Conservation (phyloP, 2,888 invertebrate genomes). For the Agrotis clavis region DNA sequence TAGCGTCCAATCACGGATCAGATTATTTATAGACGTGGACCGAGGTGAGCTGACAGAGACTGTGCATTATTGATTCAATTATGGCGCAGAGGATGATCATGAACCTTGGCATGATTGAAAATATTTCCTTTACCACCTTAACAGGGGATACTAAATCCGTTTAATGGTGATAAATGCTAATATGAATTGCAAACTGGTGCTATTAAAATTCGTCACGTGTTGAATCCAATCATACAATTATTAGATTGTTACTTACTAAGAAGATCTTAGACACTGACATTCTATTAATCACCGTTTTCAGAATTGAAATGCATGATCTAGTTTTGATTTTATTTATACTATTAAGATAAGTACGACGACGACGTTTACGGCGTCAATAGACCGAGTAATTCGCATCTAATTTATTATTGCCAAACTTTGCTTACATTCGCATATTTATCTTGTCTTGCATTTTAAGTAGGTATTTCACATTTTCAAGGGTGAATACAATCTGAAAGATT, state of each 20-base stretch:
- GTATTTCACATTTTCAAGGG: neutral
- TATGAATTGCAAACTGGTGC: neutral
- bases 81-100: slow-evolving; percentile 55
- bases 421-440: too few relatives aligned
- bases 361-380: neutral
- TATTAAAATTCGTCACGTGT: slow-evolving; percentile 26
- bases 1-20: slow-evolving; percentile 63
- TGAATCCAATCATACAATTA: neutral
- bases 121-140: slow-evolving; percentile 51
- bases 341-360: too few relatives aligned
- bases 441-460: neutral
- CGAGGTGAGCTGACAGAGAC: slow-evolving; percentile 51
- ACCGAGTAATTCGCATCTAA: neutral
- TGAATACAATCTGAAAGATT: slow-evolving; percentile 18
- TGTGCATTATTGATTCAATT: slow-evolving; percentile 48
- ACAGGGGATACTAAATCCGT: slow-evolving; percentile 45
- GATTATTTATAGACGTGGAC: slow-evolving; percentile 67
- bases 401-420: too few relatives aligned
- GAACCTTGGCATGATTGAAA: slow-evolving; percentile 50
- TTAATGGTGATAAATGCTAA: slow-evolving; percentile 31
- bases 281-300: neutral
- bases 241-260: neutral
- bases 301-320: neutral
- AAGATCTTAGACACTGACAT: too few relatives aligned
- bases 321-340: neutral